Percentiles rank a stretch among this genome's conserved stretches.
Conservation (phyloP, 1,140 invertebrate genomes). For the Drosophila burlai region DNA sequence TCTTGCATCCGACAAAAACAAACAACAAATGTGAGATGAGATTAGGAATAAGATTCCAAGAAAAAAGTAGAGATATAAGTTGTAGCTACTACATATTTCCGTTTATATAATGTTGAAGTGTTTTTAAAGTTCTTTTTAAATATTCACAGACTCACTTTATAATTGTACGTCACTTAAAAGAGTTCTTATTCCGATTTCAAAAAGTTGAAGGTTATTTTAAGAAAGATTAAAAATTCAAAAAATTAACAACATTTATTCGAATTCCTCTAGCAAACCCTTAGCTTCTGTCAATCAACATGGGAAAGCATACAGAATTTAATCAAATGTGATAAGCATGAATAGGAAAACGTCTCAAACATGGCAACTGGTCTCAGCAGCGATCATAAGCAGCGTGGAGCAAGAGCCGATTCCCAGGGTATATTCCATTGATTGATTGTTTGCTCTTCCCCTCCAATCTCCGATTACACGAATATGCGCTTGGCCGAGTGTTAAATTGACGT, state of each 20-base stretch:
- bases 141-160: not conserved
- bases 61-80: not conserved
- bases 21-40: not conserved
- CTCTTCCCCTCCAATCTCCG: constrained; percentile 16
- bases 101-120: not conserved
- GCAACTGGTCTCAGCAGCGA: constrained; percentile 2
- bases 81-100: not conserved
- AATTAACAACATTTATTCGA: not conserved
- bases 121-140: not conserved
- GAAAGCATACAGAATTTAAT: not conserved
- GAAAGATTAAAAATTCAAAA: not conserved
- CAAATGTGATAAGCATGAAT: constrained; percentile 3
- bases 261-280: not conserved
- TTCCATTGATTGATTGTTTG: constrained; percentile 34
- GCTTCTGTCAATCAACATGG: not conserved
- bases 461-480: constrained; percentile 28
- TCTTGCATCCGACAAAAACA: constrained; percentile 28
- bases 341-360: not conserved
- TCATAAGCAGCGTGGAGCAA: not conserved
- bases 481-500: constrained; percentile 42
- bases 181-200: not conserved
- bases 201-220: not conserved
- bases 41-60: not conserved
- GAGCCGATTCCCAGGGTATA: constrained; percentile 18
- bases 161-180: not conserved